These are phyloP conservation scores for Cheilosia grossa DNA, from an alignment of 2,888 invertebrate species.

Conservation along the genomic window DNA sequence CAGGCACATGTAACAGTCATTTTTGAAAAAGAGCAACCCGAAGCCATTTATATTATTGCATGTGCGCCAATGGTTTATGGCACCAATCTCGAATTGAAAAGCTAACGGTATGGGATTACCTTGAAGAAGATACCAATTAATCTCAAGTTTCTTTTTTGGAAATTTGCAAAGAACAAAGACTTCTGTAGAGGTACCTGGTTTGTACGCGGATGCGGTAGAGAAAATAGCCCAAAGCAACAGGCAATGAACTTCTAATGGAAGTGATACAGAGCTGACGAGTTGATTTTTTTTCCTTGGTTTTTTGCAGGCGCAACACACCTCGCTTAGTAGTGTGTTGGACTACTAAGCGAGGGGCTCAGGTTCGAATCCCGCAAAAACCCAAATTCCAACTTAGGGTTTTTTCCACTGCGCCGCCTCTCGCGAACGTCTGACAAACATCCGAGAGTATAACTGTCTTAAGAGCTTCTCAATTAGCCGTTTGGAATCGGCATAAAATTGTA, in stretches of 20 bases:
- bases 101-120: neutral
- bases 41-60: slow-evolving; percentile 15
- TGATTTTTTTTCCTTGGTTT: neutral
- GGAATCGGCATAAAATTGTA: too few species aligned
- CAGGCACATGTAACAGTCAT: neutral
- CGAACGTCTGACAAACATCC: too few species aligned
- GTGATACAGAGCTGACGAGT: slow-evolving; percentile 11
- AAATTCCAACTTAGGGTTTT: too few species aligned
- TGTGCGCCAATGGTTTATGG: slow-evolving; percentile 12
- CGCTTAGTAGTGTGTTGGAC: too few species aligned
- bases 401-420: too few species aligned
- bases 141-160: neutral
- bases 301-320: too few species aligned
- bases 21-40: neutral
- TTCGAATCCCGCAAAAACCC: too few species aligned
- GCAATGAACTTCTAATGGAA: slow-evolving; percentile 50
- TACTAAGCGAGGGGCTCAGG: too few species aligned
- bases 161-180: slow-evolving; percentile 17
- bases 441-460: too few species aligned
- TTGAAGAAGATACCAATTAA: slow-evolving; percentile 1
- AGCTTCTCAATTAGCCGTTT: too few species aligned
- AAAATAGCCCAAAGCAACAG: slow-evolving; percentile 36
- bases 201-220: neutral
- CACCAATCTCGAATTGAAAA: slow-evolving; percentile 2
- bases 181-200: neutral